A percentile compares a stretch with the other conserved stretches of the same genome.
phyloP scores from a whole-genome alignment of 2,113 vertebrate species.

The Telmatochromis sp. region DNA sequence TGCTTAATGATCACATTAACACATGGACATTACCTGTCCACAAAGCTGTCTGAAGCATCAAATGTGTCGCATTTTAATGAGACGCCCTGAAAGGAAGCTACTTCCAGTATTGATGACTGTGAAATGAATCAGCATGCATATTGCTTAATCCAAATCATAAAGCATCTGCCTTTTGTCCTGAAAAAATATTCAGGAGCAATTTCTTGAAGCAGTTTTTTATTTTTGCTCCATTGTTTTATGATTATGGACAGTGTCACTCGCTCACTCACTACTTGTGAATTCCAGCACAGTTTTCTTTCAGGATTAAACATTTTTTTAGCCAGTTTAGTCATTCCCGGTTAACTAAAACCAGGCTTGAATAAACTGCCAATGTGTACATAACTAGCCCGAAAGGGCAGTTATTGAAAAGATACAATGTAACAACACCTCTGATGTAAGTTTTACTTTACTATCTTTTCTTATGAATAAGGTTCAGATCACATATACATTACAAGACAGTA shows the following conservation, averaged over 20 bases:
- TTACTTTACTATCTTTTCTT: not conserved
- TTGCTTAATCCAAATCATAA: not conserved
- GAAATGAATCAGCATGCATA: slow-evolving; percentile 11
- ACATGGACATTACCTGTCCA: not conserved
- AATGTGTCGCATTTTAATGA: not conserved
- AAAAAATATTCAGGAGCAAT: not conserved
- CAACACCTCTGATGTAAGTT: not conserved
- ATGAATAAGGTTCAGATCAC: not conserved
- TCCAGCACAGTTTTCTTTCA: not conserved
- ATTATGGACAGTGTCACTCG: not conserved
- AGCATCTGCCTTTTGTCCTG: not conserved
- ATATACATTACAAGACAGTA: not conserved
- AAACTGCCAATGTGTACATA: not conserved
- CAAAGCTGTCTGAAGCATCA: not conserved
- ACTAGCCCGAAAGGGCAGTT: rapidly evolving
- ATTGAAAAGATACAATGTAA: not conserved
- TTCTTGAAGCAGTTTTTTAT: not conserved
- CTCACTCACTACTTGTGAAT: not conserved
- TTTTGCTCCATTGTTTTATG: not conserved
- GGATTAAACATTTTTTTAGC: not conserved
- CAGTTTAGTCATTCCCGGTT: not conserved
- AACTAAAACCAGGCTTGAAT: not conserved
- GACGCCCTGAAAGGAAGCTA: not conserved
- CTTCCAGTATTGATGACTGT: not conserved
- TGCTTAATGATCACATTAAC: not conserved